Conservation (phyloP, 1,140 invertebrate genomes). For the Heliconius eleuchia region DNA sequence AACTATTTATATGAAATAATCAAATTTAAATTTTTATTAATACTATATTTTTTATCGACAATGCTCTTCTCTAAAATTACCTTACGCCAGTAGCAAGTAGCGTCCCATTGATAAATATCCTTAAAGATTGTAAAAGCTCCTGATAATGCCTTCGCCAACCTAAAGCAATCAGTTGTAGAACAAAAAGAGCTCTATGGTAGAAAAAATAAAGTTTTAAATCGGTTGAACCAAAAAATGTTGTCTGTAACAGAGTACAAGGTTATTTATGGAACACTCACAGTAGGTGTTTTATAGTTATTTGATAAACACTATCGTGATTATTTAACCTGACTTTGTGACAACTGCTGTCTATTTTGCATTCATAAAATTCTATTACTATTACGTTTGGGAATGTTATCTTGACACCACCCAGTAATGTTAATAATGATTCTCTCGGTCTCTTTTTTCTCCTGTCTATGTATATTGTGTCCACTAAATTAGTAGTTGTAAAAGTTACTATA, state of each 20-base stretch:
- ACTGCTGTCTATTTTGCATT: slow-evolving; percentile 67
- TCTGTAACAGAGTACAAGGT: slow-evolving; percentile 52
- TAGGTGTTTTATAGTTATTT: slow-evolving; percentile 78
- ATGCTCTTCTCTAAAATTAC: slow-evolving; percentile 58
- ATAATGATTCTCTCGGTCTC: slow-evolving; percentile 45
- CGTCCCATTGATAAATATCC: slow-evolving; percentile 80
- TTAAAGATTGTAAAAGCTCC: slow-evolving; percentile 75
- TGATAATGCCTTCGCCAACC: slow-evolving; percentile 74
- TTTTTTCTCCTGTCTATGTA: neutral
- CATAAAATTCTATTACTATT: slow-evolving; percentile 61
- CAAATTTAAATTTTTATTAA: neutral
- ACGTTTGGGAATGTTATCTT: slow-evolving; percentile 51
- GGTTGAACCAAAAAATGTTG: slow-evolving; percentile 4
- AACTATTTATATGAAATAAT: neutral
- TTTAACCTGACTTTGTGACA: slow-evolving; percentile 70
- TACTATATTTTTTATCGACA: slow-evolving; percentile 49
- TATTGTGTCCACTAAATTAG: neutral
- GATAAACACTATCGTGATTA: slow-evolving; percentile 79
- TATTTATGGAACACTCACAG: slow-evolving; percentile 73
- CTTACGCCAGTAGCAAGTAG: slow-evolving; percentile 76
- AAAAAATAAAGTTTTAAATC: slow-evolving; percentile 45
- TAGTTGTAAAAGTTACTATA: neutral
- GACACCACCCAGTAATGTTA: slow-evolving; percentile 50
- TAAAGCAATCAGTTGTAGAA: slow-evolving; percentile 50
- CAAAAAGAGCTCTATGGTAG: slow-evolving; percentile 44